Evolutionary conservation across 2,797 vertebrate species (phyloP), one percentile per base, ranked within the genome.

Genomic region (Prunella strophiata): DNA sequence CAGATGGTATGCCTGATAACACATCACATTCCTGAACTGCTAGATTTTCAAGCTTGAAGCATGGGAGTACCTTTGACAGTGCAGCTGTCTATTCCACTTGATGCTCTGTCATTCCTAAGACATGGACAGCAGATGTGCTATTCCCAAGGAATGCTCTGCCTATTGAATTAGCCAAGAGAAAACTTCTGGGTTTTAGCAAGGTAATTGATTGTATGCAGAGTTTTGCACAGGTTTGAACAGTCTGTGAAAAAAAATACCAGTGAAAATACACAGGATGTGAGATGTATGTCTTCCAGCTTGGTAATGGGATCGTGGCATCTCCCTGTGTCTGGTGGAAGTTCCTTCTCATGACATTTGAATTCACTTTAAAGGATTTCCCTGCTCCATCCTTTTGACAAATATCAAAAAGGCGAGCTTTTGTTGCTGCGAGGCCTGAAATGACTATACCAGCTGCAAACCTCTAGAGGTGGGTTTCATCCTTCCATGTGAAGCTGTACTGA

Each of bases 41-140:
- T 91, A 79, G 15, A 65, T 81, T 89, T 85, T 83, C 70, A 72
- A 63, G 76, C 89, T 80, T 82, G 83, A 76, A 85, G 65, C 26
- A 15, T 61, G 57, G n/a, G 48, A 54, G 48, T 59, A 38, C 40
- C 38, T 93, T 73, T 87, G 80, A 71, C 77, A 87, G 51, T 42
- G 21, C 20, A 82, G 54, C 87, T 94, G 85, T 93, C 88, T 90
- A 54, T 79, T 90, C 70, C 65, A 65, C 79, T 93, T 91, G 88
- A 48, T 5, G 38, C n/a, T 77, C 65, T 91, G 82, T 94, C 82
- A 68, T 83, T 95, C 72, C 77, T 74, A 43, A 90, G 86, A 57
- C 45, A 27, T 11, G 9, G 71, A 71, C 67, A 74, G 34, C 84
- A 95, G 71, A 80, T 94, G 77, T 86, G 74, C 51, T 76, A 2